Evolutionary conservation across 2,888 invertebrate species (phyloP).

Genomic region (Himalopsyche japonica): DNA sequence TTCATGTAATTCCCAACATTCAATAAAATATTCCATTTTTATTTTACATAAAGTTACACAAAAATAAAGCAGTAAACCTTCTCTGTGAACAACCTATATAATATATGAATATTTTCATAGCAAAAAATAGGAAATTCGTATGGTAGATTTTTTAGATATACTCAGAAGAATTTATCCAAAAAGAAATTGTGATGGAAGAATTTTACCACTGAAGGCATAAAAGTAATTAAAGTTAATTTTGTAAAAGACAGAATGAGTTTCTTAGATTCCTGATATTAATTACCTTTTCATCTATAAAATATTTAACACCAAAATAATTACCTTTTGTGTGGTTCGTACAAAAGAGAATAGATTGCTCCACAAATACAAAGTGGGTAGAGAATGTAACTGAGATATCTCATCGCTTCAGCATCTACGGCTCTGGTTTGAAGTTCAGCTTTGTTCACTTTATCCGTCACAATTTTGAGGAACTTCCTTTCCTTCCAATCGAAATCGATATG

Average conservation of each 20-base stretch:
- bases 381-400: conserved; percentile 87
- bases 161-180: too few relatives aligned
- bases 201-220: too few relatives aligned
- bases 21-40: too few relatives aligned
- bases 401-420: conserved; percentile 87
- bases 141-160: too few relatives aligned
- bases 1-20: too few relatives aligned
- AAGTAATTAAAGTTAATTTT: too few relatives aligned
- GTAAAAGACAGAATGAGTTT: not conserved
- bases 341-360: conserved; percentile 88
- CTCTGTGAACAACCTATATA: too few relatives aligned
- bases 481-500: conserved; percentile 66
- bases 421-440: conserved; percentile 79
- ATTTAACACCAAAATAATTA: conserved; percentile 45
- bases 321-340: conserved; percentile 95
- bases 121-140: too few relatives aligned
- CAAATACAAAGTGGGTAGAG: conserved; percentile 85
- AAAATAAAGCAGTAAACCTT: too few relatives aligned
- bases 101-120: too few relatives aligned
- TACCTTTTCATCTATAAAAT: not conserved
- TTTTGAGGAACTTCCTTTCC: conserved; percentile 47
- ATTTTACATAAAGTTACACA: too few relatives aligned
- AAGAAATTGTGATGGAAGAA: too few relatives aligned
- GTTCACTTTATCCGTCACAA: conserved; percentile 50
- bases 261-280: not conserved